Evolutionary conservation across 92 coral and sea anemone genomes (phyloP), one percentile per base, ranked within the genome.

Genomic region (Siderastrea siderea): DNA sequence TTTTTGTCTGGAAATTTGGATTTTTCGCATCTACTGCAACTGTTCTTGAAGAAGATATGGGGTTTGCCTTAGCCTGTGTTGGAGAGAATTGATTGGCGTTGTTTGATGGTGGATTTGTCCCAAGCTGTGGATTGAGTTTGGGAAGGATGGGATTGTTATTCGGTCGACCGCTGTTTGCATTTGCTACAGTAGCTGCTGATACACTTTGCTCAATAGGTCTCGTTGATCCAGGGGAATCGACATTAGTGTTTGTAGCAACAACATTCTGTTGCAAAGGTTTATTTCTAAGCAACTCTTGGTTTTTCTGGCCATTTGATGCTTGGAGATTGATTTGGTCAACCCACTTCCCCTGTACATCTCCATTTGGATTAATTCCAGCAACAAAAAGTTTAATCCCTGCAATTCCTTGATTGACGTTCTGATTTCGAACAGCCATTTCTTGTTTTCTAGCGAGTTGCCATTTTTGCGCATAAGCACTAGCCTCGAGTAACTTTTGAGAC

Each of bases 401-500:
- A 51, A 44, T 16, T 6, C 79, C 70, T 62, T 64, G 87, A 84
- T 8, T 51, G 51, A 16, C 1, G 17, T 74, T 84, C 49, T 50
- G 49, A 16, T 84, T 48, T 11, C 13, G 38, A 4, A 15, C 14
- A 14, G 49, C 17, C 0, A 43, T 45, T 16, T 62, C 19, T 47
- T 74, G 80, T 62, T 84, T 48, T 52, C 48, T 63, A 60, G 69
- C 45, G 7, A 9, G 52, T 16, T 73, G 62, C 80, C 61, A 51
- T 50, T 74, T 72, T 13, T 38, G 43, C 1, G 73, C 87, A 38
- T 48, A 73, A 8, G 79, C 80, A 61, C 70, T 73, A 12, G 80
- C 87, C 52, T 75, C 73, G 8, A 66, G 54, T 45, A 75, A 90
- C 60, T 90, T 93, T 62, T 64, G 91, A 7, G 96, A 93, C 96